These are phyloP conservation scores for Pygoscelis adeliae DNA, from an alignment of 2,113 vertebrate genomes.

Conservation along the genomic window DNA sequence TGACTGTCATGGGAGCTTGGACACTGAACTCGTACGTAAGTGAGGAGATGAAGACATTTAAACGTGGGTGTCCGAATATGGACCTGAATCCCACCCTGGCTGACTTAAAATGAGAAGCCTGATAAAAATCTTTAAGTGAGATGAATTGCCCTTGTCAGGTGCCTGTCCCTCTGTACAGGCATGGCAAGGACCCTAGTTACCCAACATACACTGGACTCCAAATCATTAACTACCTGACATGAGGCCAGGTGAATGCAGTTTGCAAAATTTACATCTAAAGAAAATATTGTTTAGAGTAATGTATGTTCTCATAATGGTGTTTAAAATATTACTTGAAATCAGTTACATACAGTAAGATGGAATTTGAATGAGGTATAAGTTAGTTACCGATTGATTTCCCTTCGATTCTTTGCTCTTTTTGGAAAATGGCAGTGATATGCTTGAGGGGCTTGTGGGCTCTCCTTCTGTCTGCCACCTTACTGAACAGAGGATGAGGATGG, in stretches of 20 bases:
- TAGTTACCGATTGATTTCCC: neutral
- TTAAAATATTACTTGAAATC: constrained; percentile 2
- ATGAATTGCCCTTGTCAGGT: neutral
- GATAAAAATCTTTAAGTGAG: neutral
- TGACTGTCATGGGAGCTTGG: neutral
- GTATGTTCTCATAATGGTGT: neutral
- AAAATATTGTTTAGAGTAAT: neutral
- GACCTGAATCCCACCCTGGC: neutral
- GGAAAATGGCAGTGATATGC: neutral
- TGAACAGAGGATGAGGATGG: neutral
- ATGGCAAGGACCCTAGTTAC: neutral
- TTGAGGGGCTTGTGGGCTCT: neutral
- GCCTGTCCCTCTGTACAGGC: neutral
- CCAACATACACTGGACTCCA: neutral
- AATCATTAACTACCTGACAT: neutral
- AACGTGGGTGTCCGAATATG: neutral
- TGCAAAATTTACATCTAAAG: neutral
- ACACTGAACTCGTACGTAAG: neutral
- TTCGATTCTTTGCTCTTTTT: neutral
- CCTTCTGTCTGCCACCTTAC: neutral
- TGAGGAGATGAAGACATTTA: neutral
- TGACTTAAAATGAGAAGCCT: neutral
- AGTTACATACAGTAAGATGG: neutral
- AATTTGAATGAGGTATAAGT: neutral
- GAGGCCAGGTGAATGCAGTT: neutral